Evolutionary conservation across 2,113 vertebrate species (phyloP), one percentile per base, ranked within the genome.

Genomic region (Puntigrus tetrazona): DNA sequence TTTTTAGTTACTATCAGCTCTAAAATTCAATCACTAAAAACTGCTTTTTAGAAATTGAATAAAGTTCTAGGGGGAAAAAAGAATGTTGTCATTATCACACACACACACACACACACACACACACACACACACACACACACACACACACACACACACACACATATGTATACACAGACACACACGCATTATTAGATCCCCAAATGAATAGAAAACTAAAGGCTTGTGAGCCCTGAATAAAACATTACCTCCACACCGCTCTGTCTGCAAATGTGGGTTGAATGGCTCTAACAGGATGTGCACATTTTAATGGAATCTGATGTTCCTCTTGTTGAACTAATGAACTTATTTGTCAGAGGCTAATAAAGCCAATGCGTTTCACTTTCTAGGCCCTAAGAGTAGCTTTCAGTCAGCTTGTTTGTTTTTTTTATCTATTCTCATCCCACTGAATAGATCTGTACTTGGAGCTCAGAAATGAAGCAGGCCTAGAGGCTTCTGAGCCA

Each of bases 391-490:
- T 86, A 86, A 86, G 81, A 91, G 88, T 82, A 87, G 80, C 59
- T 61, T 76, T 61, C 83, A 82, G 61, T 91, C 88, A 87, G 36
- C 72, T 83, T 78, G 61, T 81, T 80, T 85, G 80, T 82, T 82
- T 83, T 67, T n/a, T 82, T 83, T 88, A 84, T 77, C 85, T 88
- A 88, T 88, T 45, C 65, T 88, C 85, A 87, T 59, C 70, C 78
- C 59, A 85, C 74, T 91, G 86, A 90, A 91, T 85, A 84, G 87
- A 82, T 86, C 85, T 87, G 88, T 80, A 88, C 72, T 88, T 76
- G 78, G 86, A 88, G 81, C 88, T 87, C 76, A 84, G 77, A 91
- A 86, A 89, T 87, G 84, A 89, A 89, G 85, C 78, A 89, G 83
- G 81, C 84, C 89, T 85, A 63, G 31, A 89, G 90, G 88, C 88